phyloP scores from a whole-genome alignment of 1,140 invertebrate species.

The Aphis craccivora region DNA sequence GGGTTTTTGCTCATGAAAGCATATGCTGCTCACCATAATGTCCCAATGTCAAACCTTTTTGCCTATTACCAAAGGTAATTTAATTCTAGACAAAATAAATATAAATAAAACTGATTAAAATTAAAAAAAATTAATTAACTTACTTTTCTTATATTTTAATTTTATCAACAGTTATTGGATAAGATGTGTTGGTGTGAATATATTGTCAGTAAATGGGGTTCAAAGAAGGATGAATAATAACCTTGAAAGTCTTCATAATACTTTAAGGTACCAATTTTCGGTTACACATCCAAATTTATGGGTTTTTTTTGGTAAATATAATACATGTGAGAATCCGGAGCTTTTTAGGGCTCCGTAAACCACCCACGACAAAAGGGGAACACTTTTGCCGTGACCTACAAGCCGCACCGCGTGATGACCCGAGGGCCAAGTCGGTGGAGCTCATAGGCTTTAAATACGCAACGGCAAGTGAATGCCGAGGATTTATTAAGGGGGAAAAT shows the following conservation, averaged over 20 bases:
- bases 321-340: too few relatives aligned
- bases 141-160: background rate
- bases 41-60: background rate
- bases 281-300: constrained; percentile 30
- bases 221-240: constrained; percentile 17
- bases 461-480: too few relatives aligned
- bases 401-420: too few relatives aligned
- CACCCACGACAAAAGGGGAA: too few relatives aligned
- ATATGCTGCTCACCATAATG: background rate
- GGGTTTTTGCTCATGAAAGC: background rate
- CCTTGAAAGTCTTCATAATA: background rate
- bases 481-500: too few relatives aligned
- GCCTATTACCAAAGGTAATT: background rate
- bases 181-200: background rate
- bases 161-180: background rate
- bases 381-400: too few relatives aligned
- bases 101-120: background rate
- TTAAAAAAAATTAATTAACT: background rate
- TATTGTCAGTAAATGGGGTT: background rate
- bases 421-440: too few relatives aligned
- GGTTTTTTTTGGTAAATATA: background rate
- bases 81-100: background rate
- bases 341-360: too few relatives aligned
- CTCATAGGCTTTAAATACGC: too few relatives aligned
- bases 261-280: background rate